Percentiles rank a stretch among this genome's conserved stretches.
Evolutionary conservation across 2,888 invertebrate species (phyloP).

Genomic region (Maniola hyperantus): DNA sequence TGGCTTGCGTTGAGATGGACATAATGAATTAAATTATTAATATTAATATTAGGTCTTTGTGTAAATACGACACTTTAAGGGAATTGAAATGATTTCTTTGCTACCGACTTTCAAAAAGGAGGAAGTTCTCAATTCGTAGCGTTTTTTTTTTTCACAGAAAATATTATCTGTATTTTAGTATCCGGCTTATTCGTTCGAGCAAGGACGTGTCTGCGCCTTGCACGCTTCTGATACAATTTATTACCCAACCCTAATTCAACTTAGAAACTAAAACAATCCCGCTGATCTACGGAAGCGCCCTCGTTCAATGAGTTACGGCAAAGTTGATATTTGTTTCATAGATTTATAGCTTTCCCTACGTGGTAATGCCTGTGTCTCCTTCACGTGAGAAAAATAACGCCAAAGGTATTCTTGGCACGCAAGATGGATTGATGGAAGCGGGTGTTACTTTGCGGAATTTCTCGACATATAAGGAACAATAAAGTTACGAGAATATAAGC

Average conservation of each 20-base stretch:
- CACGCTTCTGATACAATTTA: conserved; percentile 53
- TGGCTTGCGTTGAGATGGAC: too few species aligned
- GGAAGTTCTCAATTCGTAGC: too few species aligned
- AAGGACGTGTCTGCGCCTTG: conserved; percentile 40
- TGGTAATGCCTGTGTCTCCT: conserved; percentile 12
- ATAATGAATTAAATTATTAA: too few species aligned
- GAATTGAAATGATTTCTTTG: too few species aligned
- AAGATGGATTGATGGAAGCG: conserved; percentile 14
- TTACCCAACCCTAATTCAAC: conserved; percentile 53
- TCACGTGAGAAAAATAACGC: conserved; percentile 12
- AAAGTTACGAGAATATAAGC: background rate
- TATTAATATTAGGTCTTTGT: too few species aligned
- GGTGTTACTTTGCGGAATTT: conserved; percentile 13
- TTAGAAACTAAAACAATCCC: conserved; percentile 52
- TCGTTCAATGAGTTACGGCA: conserved; percentile 38
- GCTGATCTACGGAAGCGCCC: conserved; percentile 49
- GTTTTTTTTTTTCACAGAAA: background rate
- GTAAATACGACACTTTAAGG: too few species aligned
- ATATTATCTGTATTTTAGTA: background rate
- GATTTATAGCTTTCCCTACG: conserved; percentile 28
- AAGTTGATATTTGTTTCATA: conserved; percentile 39
- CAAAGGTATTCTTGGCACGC: conserved; percentile 9
- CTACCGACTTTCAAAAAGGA: too few species aligned
- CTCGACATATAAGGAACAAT: conserved; percentile 1
- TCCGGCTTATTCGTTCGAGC: conserved; percentile 8